Evolutionary conservation across 2,797 vertebrate genomes (phyloP).

Genomic region (Gephyroberyx darwinii): DNA sequence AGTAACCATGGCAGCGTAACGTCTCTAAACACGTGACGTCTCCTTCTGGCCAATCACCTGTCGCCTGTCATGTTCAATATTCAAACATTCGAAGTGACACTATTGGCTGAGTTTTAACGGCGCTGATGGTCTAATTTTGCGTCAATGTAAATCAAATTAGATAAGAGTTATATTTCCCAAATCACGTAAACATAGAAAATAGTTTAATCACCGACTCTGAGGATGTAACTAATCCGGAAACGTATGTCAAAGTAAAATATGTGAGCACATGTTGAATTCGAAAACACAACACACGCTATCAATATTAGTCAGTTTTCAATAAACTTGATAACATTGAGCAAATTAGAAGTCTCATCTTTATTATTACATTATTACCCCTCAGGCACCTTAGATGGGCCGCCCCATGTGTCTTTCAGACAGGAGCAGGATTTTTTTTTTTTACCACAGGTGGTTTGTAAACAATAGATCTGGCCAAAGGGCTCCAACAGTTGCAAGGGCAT

Average conservation of each 20-base stretch:
- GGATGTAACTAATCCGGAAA: too few relatives aligned
- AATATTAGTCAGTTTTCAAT: not conserved
- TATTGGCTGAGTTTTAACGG: conserved; percentile 70
- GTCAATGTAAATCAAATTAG: not conserved
- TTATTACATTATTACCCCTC: not conserved
- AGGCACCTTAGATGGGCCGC: not conserved
- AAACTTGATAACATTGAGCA: not conserved
- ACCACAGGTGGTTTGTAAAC: conserved; percentile 46
- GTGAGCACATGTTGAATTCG: not conserved
- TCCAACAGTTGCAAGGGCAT: conserved; percentile 61
- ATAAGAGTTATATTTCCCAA: too few relatives aligned
- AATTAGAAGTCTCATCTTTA: conserved; percentile 31
- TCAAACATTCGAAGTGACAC: conserved; percentile 70
- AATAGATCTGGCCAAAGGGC: conserved; percentile 72
- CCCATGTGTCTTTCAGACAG: not conserved
- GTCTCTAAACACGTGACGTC: conserved; percentile 61
- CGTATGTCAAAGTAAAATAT: too few relatives aligned
- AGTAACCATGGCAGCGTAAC: conserved; percentile 84
- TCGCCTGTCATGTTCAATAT: conserved; percentile 57
- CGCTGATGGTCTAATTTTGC: not conserved
- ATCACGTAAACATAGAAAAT: too few relatives aligned
- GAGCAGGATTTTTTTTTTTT: not conserved
- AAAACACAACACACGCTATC: not conserved
- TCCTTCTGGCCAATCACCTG: conserved; percentile 56
- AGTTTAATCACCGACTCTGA: too few relatives aligned